phyloP scores from a whole-genome alignment of 2,113 vertebrate species.

The Rattus norvegicus region GRCr8 NC_086029.1:29737501-29738000 shows the following conservation, averaged over 20 bases:
- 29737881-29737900: background rate
- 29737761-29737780: background rate
- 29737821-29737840: slow-evolving; percentile 41
- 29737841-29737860: slow-evolving; percentile 3
- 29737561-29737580: slow-evolving; percentile 2
- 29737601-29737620: background rate
- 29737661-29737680: background rate
- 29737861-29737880: background rate
- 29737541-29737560: background rate
- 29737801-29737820: background rate
- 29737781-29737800: background rate
- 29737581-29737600: slow-evolving; percentile 3
- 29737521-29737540: background rate
- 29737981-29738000: background rate
- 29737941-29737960: background rate
- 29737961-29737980: background rate
- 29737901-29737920: background rate
- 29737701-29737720: background rate
- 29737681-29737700: background rate
- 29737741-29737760: background rate
- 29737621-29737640: slow-evolving; percentile 33
- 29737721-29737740: background rate
- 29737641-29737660: background rate
- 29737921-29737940: background rate
- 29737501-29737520: slow-evolving; percentile 23